phyloP scores from a whole-genome alignment of 2,113 vertebrate species.

The Planiliza haematocheilus region DNA sequence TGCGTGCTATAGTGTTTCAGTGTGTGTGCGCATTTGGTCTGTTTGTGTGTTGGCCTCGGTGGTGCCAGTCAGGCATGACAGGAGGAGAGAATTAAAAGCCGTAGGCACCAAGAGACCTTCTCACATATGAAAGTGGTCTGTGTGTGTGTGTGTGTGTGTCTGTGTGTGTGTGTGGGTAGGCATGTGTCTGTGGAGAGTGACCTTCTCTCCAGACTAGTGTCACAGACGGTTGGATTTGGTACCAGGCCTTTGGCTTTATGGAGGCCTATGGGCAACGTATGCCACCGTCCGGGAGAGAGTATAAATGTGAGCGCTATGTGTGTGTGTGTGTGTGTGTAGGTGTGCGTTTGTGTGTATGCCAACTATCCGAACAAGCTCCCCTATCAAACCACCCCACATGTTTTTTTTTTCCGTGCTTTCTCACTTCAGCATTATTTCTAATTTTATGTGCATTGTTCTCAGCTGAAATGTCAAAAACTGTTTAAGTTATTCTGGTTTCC shows the following conservation, averaged over 20 bases:
- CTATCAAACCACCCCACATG: constrained; percentile 10
- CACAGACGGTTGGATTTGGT: constrained; percentile 67
- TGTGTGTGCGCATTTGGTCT: constrained; percentile 16
- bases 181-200: constrained; percentile 51
- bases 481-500: background rate
- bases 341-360: constrained; percentile 9
- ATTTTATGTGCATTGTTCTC: background rate
- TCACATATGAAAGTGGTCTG: constrained; percentile 54
- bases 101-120: constrained; percentile 68
- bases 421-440: background rate
- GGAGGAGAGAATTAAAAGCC: constrained; percentile 74
- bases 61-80: constrained; percentile 75
- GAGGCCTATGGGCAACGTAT: constrained; percentile 43
- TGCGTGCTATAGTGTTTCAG: constrained; percentile 10
- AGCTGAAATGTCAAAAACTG: constrained; percentile 25
- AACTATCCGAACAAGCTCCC: constrained; percentile 2
- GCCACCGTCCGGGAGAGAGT: constrained; percentile 45
- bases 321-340: constrained; percentile 19
- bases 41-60: constrained; percentile 51
- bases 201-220: constrained; percentile 71
- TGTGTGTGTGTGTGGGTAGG: constrained; percentile 9
- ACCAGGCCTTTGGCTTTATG: constrained; percentile 58
- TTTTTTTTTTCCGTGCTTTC: constrained; percentile 7
- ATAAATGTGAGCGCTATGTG: constrained; percentile 50
- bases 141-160: constrained; percentile 4